Base-by-base conservation (phyloP, 2,888 invertebrate species). In the Acanthoscelides obtectus region DNA sequence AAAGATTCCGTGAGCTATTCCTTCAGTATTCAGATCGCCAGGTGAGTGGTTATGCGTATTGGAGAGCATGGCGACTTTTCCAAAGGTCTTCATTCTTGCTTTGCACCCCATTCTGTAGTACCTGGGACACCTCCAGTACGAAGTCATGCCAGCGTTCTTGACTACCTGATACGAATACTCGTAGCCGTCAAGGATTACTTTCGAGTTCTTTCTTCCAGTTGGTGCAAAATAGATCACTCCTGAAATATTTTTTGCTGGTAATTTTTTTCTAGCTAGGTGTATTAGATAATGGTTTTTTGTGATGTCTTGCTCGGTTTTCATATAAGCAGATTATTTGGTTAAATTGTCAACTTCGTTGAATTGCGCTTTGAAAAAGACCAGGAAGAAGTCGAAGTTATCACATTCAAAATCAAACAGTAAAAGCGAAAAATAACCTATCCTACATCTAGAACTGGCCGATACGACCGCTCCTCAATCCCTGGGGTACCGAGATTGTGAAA, bases 31-130 rank as follows among this genome's bases (percentile, higher is more conserved):
- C 4, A 3, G 25, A 8, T 25, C 25, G 3, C 3, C 8, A 8
- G 75, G 72, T 5, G 72, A 22, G 67, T 79, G 79, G 65, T 79
- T 78, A 64, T 77, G 77, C 5, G 20, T 22, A 67, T 72, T 45
- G 19, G 75, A 74, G 19, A 73, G 64, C 64, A 70, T 72, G 0
- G 75, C 71, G 2, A 65, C 67, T 22, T 76, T 75, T 66, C 75
- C 76, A 20, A 72, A 75, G 19, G 79, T 79, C 5, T 76, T 72
- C 19, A 78, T 69, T 72, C 75, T 76, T 2, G 77, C 74, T 72
- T 71, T 79, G 69, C 80, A 80, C 64, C 70, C 74, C 8, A 75
- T 80, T 74, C 77, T 79, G 45, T 73, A 78, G 74, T 82, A 81
- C 12, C 73, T 75, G 3, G 80, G 75, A 70, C 82, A 81, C 6